These are phyloP conservation scores for Pseudochaenichthys georgianus DNA, from an alignment of 2,797 vertebrate genomes.

Conservation along the genomic window DNA sequence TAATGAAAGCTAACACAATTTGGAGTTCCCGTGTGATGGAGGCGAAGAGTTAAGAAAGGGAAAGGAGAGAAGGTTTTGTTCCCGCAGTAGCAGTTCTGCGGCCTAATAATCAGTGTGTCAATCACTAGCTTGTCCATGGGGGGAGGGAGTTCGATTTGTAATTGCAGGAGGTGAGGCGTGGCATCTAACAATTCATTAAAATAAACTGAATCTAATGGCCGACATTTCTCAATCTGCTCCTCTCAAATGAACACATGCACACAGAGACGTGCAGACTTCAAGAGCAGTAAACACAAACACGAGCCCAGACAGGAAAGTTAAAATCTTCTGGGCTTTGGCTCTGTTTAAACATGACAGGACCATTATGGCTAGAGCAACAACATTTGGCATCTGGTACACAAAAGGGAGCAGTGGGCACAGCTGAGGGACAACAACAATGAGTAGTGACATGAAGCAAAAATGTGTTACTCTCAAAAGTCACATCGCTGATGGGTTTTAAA, in stretches of 20 bases:
- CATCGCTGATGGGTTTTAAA: neutral
- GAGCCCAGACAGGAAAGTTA: neutral
- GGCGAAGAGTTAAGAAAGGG: conserved; percentile 17
- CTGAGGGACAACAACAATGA: neutral
- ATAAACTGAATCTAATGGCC: conserved; percentile 46
- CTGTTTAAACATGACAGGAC: conserved; percentile 5
- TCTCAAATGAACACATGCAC: conserved; percentile 26
- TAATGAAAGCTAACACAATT: conserved; percentile 57
- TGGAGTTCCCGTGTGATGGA: conserved; percentile 41
- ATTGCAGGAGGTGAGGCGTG: conserved; percentile 46
- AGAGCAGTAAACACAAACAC: conserved; percentile 3
- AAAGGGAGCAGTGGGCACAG: neutral
- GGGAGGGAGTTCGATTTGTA: conserved; percentile 48
- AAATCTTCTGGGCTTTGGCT: conserved; percentile 2
- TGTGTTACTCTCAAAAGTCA: neutral
- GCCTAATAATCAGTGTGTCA: conserved; percentile 14
- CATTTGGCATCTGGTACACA: conserved; percentile 20
- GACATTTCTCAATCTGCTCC: conserved; percentile 18
- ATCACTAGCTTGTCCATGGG: conserved; percentile 23
- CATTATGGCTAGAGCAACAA: conserved; percentile 13
- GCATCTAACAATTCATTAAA: conserved; percentile 55
- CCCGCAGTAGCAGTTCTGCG: neutral
- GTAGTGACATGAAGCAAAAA: neutral
- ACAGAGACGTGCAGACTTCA: neutral
- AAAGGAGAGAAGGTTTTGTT: conserved; percentile 35